Base-by-base conservation (phyloP, 2,797 vertebrate genomes). In the Sebastes oblongus region DNA sequence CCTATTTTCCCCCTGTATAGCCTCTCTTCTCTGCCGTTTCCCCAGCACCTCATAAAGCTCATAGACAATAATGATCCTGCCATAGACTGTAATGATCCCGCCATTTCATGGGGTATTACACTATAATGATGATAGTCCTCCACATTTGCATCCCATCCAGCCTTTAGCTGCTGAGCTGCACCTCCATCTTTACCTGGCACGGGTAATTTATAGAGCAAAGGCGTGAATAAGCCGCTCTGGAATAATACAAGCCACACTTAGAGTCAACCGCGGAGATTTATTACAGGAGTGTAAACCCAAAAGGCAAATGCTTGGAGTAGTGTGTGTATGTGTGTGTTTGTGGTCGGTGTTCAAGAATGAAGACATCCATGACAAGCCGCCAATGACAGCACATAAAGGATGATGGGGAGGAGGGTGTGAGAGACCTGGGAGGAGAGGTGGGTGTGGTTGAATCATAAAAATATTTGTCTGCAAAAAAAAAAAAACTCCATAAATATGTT, bases 21-120 rank as follows among this genome's bases (percentile, higher is more conserved):
- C 13, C 29, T 3, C 87, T 80, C 67, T 88, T 91, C 95, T 94
- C 95, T 95, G 96, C 96, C 96, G 94, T 96, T 96, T 96, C 95
- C 96, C 94, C 94, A 90, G 93, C 93, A 97, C 93, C 96, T 96
- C 96, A 96, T 97, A 97, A 97, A 97, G 96, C 90, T 91, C 89
- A 93, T 91, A 95, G 94, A 92, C 96, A 95, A 96, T 97, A 97
- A 98, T 97, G 97, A 98, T 97, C 94, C 96, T 91, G 95, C 97
- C 96, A 94, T 94, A 96, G 94, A 91, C 96, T 94, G 96, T 97
- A 97, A 98, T 98, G 97, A 98, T 97, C 95, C 96, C 90, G 92
- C 97, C 96, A 97, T 99, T 99, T 99, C 97, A 98, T 98, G 98
- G 97, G 96, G 96, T 98, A 98, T 99, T 99, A 98, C 97, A 97